Evolutionary conservation across 92 coral and sea anemone genomes (phyloP), one percentile per base, ranked within the genome.

Genomic region (Chrysogorgia sp.): DNA sequence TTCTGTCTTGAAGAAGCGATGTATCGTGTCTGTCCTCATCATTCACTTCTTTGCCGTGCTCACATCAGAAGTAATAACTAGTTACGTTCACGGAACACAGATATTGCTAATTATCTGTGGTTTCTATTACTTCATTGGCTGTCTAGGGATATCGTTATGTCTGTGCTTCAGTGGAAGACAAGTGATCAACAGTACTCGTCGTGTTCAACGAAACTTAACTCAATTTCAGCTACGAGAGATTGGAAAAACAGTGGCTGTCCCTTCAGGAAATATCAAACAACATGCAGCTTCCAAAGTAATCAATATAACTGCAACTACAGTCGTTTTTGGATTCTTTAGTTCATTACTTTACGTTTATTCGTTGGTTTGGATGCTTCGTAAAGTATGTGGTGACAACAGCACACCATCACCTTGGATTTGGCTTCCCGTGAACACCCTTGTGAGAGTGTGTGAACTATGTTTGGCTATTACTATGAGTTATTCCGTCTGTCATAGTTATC

Each of bases 401-500:
- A 17, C 64, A 32, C 79, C 79, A 5, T 40, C 20, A 0, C 48
- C 79, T 1, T 56, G 79, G 64, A 56, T 33, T 34, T 72, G 79
- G 79, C 41, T 72, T 21, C 10, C 17, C 2, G 48, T 72, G 49
- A 72, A 72, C 48, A 29, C 79, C 23, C 25, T 72, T 32, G 10
- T 34, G 48, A n/a, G 79, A 37, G 33, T 72, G 29, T 72, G 58
- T 41, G 79, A 72, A 59, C 55, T 72, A 50, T 40, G 53, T 72
- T 72, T 72, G 52, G 65, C 79, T 0, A 25, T 59, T 13, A 72
- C 79, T 10, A 72, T 72, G 79, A 72, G 65, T n/a, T 72, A 72
- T 50, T 64, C 79, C 21, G 79, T 72, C 19, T 43, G 79, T 25
- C 37, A 35, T 40, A 33, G 31, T 22, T 72, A 72, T 22, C 79